phyloP scores from a whole-genome alignment of 2,797 vertebrate species.

The Leptodactylus fallax region DNA sequence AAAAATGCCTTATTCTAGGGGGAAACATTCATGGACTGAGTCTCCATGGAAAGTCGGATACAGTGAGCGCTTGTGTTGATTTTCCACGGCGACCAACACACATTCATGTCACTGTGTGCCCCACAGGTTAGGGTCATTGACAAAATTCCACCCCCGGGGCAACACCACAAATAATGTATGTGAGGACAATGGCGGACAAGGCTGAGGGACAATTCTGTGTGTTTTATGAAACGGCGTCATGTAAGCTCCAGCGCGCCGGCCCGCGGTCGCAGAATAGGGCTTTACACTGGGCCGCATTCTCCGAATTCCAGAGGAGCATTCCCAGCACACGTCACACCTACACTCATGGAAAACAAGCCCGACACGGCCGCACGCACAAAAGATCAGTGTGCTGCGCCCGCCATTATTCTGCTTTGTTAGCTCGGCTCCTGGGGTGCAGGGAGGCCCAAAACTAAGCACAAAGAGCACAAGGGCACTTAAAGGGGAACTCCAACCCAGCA shows the following conservation, averaged over 20 bases:
- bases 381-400: constrained; percentile 37
- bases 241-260: background rate
- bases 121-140: constrained; percentile 21
- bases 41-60: background rate
- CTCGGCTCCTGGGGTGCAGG: no score
- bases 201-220: background rate
- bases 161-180: background rate
- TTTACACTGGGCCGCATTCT: constrained; percentile 29
- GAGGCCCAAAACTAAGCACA: no score
- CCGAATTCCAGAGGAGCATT: constrained; percentile 42
- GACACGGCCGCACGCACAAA: constrained; percentile 31
- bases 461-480: background rate
- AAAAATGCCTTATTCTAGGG: no score
- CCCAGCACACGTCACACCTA: constrained; percentile 60
- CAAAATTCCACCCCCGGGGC: constrained; percentile 22
- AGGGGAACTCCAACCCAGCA: background rate
- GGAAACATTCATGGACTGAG: background rate
- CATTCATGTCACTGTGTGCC: constrained; percentile 35
- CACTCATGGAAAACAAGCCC: constrained; percentile 44
- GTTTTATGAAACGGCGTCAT: background rate
- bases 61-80: background rate
- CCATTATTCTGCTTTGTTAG: background rate
- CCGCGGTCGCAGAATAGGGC: constrained; percentile 13
- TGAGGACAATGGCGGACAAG: background rate
- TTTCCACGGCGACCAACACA: background rate